Conservation (phyloP, 2,113 vertebrate genomes). For the Vombatus ursinus region DNA sequence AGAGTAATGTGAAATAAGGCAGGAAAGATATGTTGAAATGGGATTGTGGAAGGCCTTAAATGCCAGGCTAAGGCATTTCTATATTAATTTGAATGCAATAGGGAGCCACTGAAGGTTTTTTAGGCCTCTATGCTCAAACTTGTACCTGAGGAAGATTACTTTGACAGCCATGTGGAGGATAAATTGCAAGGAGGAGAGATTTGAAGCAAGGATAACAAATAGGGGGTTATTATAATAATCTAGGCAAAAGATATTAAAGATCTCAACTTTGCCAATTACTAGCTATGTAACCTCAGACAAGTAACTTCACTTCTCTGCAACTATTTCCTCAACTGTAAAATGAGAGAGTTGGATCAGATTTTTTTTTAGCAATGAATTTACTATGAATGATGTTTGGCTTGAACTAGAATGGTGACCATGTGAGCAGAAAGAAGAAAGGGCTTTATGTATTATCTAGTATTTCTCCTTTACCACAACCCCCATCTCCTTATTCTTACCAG, state of each 20-base stretch:
- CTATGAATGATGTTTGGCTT: not conserved
- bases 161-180: not conserved
- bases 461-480: not conserved
- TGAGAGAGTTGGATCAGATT: not conserved
- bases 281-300: not conserved
- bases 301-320: not conserved
- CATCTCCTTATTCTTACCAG: not conserved
- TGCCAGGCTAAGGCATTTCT: not conserved
- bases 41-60: not conserved
- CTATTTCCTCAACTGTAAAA: not conserved
- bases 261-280: not conserved
- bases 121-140: not conserved
- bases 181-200: not conserved
- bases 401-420: not conserved
- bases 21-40: not conserved
- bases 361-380: not conserved
- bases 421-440: not conserved
- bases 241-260: not conserved
- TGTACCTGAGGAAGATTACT: not conserved
- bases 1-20: not conserved
- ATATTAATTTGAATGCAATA: not conserved
- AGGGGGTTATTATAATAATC: too few relatives aligned
- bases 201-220: not conserved
- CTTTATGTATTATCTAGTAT: not conserved
- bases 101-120: not conserved